A percentile compares a stretch with the other conserved stretches of the same genome.
These are phyloP conservation scores for mouse (Mus musculus) DNA, from an alignment of 2,113 vertebrate genomes.

Conservation along the genomic window GRCm39 chr6:42540501-42541000, in stretches of 20 bases:
- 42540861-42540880: neutral
- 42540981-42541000: neutral
- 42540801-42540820: neutral
- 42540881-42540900: neutral
- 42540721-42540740: neutral
- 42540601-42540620: neutral
- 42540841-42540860: neutral
- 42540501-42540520: neutral
- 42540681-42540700: no score
- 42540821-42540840: neutral
- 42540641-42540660: no score
- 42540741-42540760: neutral
- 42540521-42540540: neutral
- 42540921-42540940: neutral
- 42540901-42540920: neutral
- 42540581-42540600: neutral
- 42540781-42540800: neutral
- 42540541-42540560: neutral
- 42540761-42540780: neutral
- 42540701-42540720: neutral
- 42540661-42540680: no score
- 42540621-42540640: neutral
- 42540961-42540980: neutral
- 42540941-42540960: neutral
- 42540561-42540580: neutral